Conservation (phyloP, 2,888 invertebrate genomes). For the Tipula lateralis region DNA sequence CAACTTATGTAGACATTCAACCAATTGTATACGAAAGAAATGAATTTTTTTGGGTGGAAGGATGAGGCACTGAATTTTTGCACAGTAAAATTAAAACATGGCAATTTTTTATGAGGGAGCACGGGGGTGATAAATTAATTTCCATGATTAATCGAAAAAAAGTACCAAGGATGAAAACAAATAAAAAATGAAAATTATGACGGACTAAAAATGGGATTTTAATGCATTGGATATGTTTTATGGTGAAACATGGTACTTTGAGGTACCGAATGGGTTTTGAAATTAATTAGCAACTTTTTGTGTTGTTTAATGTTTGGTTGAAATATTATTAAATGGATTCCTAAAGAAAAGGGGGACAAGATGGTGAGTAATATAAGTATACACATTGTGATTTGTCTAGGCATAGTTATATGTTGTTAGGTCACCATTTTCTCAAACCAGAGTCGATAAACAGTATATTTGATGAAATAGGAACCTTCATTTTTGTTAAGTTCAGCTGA, state of each 20-base stretch:
- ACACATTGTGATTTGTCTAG: no score
- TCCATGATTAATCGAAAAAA: neutral
- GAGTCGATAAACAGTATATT: no score
- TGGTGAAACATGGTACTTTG: neutral
- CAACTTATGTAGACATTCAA: neutral
- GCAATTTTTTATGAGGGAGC: neutral
- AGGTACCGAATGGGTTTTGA: neutral
- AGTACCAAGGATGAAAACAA: neutral
- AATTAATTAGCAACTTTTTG: neutral
- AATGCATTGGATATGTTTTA: neutral
- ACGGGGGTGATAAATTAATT: neutral
- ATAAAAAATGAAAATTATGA: neutral
- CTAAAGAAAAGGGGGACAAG: neutral
- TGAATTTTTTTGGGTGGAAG: neutral
- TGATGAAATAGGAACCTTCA: no score
- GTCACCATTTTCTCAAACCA: no score
- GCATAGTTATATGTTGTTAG: no score
- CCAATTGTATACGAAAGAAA: neutral
- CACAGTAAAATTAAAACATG: neutral
- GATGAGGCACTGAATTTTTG: neutral
- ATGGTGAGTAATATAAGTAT: neutral
- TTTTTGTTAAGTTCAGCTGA: no score
- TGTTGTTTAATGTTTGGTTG: neutral
- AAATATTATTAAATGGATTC: neutral
- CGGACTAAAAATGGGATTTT: neutral